Evolutionary conservation across 23 tunicate species (phyloP), one percentile per base, ranked within the genome.

Genomic region (Trididemnum nubilum): DNA sequence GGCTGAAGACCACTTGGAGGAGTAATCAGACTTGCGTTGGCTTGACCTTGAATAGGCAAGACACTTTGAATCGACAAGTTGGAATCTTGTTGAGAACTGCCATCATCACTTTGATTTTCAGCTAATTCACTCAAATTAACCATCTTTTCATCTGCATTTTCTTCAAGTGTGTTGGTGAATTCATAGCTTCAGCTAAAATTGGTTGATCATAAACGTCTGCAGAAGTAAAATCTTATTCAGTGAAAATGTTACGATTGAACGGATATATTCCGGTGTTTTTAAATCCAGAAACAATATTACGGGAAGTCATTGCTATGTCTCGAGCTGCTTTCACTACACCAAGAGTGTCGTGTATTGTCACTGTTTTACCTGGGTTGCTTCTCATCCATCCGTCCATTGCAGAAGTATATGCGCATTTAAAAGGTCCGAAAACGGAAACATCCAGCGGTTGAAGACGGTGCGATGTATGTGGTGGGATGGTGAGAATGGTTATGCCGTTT

Each of bases 351-450:
- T 78, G 65, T 60, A 51, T 75, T 60, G 32, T 44, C 70, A 75
- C 80, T 5, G 70, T 75, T 75, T 50, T 50, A 9, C 80, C 80
- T 25, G 70, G 80, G 44, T 69, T 78, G 50, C 67, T 75, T 58
- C 34, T 12, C 82, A 78, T 32, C 36, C 75, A 78, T 60, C 82
- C 75, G 60, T 52, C 73, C 82, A 78, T 59, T 35, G 82, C 82
- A 23, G 82, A 24, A 59, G 34, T 78, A 52, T 78, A 78, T 52
- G 65, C 49, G n/a, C 82, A 33, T 78, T 78, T 78, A 52, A 78
- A 78, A 27, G 71, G 71, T 34, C 77, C 36, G 64, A 78, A 54
- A 26, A 78, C 71, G 5, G 37, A 64, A 27, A 78, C 35, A 78
- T 64, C 82, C 27, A 78, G 18, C 21, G 35, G 77, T 39, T 78